A percentile compares a stretch with the other conserved stretches of the same genome.
Conservation (phyloP, 2,888 invertebrate species). For the Machimus atricapillus region DNA sequence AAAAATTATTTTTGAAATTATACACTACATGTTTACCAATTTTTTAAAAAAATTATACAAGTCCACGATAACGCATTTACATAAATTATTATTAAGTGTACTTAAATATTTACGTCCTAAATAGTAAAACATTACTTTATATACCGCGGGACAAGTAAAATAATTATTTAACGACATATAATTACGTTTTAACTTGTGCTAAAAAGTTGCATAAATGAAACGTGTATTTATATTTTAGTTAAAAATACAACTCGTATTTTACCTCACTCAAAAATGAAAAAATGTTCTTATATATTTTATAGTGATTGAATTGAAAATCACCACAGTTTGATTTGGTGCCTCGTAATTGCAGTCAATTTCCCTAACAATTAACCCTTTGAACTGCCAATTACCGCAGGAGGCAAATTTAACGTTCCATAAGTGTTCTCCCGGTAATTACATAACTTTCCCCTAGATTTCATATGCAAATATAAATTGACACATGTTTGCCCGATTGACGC, state of each 20-base stretch:
- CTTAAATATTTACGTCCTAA: too few species aligned
- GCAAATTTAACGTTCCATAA: not conserved
- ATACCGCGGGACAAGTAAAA: too few species aligned
- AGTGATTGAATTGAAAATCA: not conserved
- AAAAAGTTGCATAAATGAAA: too few species aligned
- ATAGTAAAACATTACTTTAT: too few species aligned
- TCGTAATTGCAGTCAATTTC: not conserved
- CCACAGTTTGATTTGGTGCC: not conserved
- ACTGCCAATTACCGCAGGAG: not conserved
- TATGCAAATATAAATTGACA: not conserved
- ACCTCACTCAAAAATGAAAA: not conserved
- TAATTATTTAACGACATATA: too few species aligned
- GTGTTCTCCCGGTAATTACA: not conserved
- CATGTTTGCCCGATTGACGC: not conserved
- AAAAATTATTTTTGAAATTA: too few species aligned
- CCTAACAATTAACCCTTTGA: not conserved
- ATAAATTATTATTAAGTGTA: too few species aligned
- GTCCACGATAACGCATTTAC: too few species aligned
- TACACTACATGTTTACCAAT: too few species aligned
- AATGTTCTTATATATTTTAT: not conserved
- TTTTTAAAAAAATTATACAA: too few species aligned
- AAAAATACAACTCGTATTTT: not conserved
- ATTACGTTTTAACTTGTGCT: too few species aligned
- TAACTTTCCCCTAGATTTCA: not conserved
- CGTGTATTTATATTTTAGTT: too few species aligned